Evolutionary conservation across 2,113 vertebrate genomes (phyloP), one percentile per base, ranked within the genome.

Genomic region (Gobio gobio): DNA sequence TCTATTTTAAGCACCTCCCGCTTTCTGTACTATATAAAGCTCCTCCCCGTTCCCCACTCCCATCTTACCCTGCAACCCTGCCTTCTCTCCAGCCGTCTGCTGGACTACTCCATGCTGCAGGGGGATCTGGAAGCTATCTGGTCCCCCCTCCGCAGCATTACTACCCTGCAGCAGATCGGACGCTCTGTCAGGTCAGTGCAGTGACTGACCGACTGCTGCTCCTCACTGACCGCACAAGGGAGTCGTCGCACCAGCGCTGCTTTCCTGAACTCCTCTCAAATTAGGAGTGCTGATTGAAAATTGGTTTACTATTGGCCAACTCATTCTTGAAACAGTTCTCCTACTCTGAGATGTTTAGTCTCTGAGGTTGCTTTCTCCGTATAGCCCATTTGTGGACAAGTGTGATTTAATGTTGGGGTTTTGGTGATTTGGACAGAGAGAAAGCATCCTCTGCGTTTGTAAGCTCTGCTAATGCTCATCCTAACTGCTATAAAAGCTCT

Each of bases 51-150:
- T 10, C 64, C 47, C 56, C 58, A 45, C 54, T 76, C 14, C 49
- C 64, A 88, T 91, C 82, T 84, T 72, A 86, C 47, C 90, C 89
- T 81, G 61, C 86, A 89, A 66, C 85, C 86, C 89, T 89, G 83
- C 86, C 59, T 85, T 88, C 73, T 84, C 83, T 88, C 85, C 93
- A 94, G 93, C 94, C 93, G 94, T 93, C 92, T 93, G 86, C 90
- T 94, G 93, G 95, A 94, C 86, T 94, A 91, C 88, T 85, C 92
- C 87, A 90, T 93, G 88, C 92, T 95, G 85, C 94, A 95, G 88
- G 93, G 93, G 89, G 94, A 95, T 89, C 92, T 94, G 90, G 95
- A 95, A 83, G 93, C 93, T 82, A 91, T 95, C 92, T 95, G 95
- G 95, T 95, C 95, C 86, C 94, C 95, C 10, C 90, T 95, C 91